Conservation (phyloP, 92 coral and sea anemone species). For the Heliopora coerulea region DNA sequence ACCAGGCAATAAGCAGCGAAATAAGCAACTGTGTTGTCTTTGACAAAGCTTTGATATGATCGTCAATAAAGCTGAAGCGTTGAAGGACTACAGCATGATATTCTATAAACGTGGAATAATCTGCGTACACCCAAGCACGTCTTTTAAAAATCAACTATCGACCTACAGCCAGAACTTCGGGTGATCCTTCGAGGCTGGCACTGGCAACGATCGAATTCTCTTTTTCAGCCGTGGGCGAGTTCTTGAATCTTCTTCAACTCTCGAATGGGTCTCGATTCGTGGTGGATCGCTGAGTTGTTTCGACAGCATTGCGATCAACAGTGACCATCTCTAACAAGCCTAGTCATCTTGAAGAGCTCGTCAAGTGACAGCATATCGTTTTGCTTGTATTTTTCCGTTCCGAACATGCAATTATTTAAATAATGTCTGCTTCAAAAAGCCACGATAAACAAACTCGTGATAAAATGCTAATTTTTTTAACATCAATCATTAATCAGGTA, state of each 20-base stretch:
- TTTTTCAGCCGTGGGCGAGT: conserved; percentile 23
- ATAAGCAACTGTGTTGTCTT: no score
- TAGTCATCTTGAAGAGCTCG: neutral
- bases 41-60: no score
- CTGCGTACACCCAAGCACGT: no score
- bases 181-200: conserved; percentile 12
- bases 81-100: no score
- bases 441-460: neutral
- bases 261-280: neutral
- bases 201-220: conserved; percentile 19
- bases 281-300: conserved; percentile 30
- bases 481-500: conserved; percentile 1
- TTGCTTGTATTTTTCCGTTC: neutral
- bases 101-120: no score
- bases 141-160: no score
- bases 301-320: conserved; percentile 7
- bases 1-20: no score
- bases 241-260: neutral
- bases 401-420: neutral
- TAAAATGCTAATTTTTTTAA: neutral
- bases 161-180: conserved; percentile 40
- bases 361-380: no score
- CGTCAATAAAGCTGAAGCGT: no score
- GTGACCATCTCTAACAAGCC: neutral
- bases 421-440: neutral